These are phyloP conservation scores for Julus scanicus DNA, from an alignment of 2,888 invertebrate species.

Conservation along the genomic window DNA sequence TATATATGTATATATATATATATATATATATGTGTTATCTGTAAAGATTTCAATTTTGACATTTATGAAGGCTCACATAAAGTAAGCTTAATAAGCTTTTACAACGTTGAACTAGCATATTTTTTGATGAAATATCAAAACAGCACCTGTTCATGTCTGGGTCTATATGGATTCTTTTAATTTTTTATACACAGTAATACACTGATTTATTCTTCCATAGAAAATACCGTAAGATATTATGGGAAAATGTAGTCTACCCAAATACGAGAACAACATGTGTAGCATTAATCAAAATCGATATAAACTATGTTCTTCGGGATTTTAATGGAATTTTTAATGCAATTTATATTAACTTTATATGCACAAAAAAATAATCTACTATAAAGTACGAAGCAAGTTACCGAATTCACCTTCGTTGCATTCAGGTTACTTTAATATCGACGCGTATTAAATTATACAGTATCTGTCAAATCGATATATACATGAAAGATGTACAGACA, in stretches of 20 bases:
- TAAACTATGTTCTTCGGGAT: background rate
- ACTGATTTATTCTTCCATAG: background rate
- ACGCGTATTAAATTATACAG: background rate
- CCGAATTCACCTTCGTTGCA: background rate
- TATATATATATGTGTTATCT: background rate
- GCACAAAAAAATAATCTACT: background rate
- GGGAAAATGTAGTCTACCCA: slow-evolving; percentile 3
- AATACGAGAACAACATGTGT: background rate
- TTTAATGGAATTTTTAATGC: slow-evolving; percentile 47
- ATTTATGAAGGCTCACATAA: background rate
- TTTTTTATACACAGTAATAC: background rate
- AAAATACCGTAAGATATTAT: background rate
- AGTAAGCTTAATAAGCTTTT: slow-evolving; percentile 1
- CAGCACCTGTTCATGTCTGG: background rate
- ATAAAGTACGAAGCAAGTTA: background rate
- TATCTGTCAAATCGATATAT: background rate
- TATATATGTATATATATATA: too few species aligned
- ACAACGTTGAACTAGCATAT: background rate
- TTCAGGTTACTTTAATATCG: background rate
- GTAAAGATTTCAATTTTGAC: background rate
- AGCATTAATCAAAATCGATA: background rate
- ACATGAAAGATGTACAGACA: background rate
- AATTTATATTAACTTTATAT: slow-evolving; percentile 18
- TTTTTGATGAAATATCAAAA: background rate
- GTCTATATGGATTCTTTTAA: background rate